Base-by-base conservation (phyloP, 2,888 invertebrate genomes). In the Meiosimyza platycephala region DNA sequence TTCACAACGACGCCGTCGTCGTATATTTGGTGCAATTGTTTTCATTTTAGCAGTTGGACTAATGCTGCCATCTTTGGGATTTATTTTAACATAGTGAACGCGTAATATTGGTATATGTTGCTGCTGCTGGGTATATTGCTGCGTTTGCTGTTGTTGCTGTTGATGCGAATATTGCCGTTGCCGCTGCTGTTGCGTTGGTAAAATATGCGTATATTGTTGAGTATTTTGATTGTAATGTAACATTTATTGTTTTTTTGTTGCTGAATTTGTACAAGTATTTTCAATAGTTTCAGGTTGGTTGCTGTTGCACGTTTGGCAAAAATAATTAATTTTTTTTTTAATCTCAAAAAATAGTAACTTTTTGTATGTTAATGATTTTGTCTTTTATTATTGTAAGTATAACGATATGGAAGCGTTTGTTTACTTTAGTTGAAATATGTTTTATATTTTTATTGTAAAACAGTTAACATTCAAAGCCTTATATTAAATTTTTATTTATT, bases 21-120 rank as follows among this genome's bases (percentile, higher is more conserved):
- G 89, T 78, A 90, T 89, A 78, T 89, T 89, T 28, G 91, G 91
- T 63, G 91, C 90, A 78, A 92, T 90, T 40, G 91, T 91, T 86
- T 92, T 92, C 87, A 92, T 91, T 80, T 89, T 89, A 78, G 88
- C 86, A 64, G 77, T 54, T 15, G 71, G 72, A 63, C 60, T 64
- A 40, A 15, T 70, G 18, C 59, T 64, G 52, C 82, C 82, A 79
- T 83, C 83, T 76, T 83, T 80, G n/a, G 83, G 80, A 74, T 84
- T 84, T 54, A 84, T 72, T 22, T 84, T 83, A 55, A 83, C 77
- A 70, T 84, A 84, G 59, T 84, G 84, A 15, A 84, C 83, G 22
- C 83, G 79, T 76, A 84, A 79, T 33, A 82, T 78, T 63, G 83
- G 82, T 52, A 80, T 77, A 6, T 82, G 80, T 75, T 83, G 78